Conservation (phyloP, 2,888 invertebrate genomes). For the Torymus tubicola region DNA sequence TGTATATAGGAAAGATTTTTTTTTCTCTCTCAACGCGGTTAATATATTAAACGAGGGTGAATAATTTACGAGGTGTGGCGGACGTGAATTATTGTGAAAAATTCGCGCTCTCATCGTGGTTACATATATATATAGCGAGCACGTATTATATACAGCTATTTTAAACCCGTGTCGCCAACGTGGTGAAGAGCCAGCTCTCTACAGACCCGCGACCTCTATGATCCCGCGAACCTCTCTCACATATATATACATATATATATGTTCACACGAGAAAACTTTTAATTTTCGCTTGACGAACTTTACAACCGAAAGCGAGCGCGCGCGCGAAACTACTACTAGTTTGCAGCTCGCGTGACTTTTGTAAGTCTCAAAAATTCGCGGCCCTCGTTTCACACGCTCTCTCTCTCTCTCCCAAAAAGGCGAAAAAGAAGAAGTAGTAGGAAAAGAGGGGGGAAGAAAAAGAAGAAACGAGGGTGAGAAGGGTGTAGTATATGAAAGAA, state of each 20-base stretch:
- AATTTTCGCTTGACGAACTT: slow-evolving; percentile 21
- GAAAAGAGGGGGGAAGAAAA: neutral
- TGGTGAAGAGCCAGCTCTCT: slow-evolving; percentile 2
- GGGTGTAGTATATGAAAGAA: neutral
- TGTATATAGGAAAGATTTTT: no score
- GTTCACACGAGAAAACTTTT: slow-evolving; percentile 13
- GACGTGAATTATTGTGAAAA: no score
- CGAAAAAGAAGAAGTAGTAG: neutral
- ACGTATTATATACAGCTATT: neutral
- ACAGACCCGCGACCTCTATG: slow-evolving; percentile 10
- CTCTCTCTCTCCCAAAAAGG: neutral
- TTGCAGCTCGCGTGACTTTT: neutral
- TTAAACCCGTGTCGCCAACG: slow-evolving; percentile 14
- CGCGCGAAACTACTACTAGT: no score
- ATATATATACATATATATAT: no score
- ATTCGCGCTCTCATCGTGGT: neutral
- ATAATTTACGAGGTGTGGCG: no score
- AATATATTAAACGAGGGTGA: no score
- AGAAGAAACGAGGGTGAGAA: no score
- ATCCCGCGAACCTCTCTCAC: neutral
- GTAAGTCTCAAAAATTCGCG: neutral
- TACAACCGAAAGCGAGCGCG: neutral
- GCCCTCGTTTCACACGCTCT: neutral
- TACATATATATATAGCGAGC: neutral
- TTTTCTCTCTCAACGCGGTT: no score